phyloP scores from a whole-genome alignment of 1,140 invertebrate genomes.

The Rhizoglyphus robini region DNA sequence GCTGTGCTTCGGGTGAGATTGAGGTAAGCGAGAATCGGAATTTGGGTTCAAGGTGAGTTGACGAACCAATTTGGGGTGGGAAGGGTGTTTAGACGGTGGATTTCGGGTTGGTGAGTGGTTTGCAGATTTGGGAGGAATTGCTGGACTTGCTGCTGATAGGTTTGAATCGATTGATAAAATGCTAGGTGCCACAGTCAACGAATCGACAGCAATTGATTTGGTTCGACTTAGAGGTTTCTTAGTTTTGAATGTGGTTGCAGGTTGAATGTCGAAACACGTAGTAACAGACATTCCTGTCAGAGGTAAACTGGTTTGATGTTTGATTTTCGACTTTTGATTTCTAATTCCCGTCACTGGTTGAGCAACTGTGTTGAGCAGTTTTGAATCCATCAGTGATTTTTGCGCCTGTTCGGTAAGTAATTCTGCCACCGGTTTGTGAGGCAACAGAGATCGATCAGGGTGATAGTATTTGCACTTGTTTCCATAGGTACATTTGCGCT shows the following conservation, averaged over 20 bases:
- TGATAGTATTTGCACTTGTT: slow-evolving; percentile 97
- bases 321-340: neutral
- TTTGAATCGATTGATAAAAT: too few relatives aligned
- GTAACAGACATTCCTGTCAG: neutral
- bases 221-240: slow-evolving; percentile 21
- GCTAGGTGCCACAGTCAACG: slow-evolving; percentile 17
- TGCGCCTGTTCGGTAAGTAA: slow-evolving; percentile 67
- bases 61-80: slow-evolving; percentile 55
- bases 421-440: slow-evolving; percentile 74
- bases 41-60: slow-evolving; percentile 65
- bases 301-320: slow-evolving; percentile 6
- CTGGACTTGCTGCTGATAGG: too few relatives aligned
- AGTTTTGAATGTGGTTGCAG: neutral
- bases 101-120: slow-evolving; percentile 64
- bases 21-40: slow-evolving; percentile 53
- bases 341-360: slow-evolving; percentile 35
- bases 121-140: too few relatives aligned
- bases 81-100: too few relatives aligned
- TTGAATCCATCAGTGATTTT: slow-evolving; percentile 52
- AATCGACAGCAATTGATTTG: slow-evolving; percentile 13
- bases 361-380: slow-evolving; percentile 36
- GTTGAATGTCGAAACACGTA: neutral
- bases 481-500: slow-evolving; percentile 93
- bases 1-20: slow-evolving; percentile 22
- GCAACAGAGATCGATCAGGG: slow-evolving; percentile 65